Conservation (phyloP, 2,797 vertebrate species). For the Chelon auratus region DNA sequence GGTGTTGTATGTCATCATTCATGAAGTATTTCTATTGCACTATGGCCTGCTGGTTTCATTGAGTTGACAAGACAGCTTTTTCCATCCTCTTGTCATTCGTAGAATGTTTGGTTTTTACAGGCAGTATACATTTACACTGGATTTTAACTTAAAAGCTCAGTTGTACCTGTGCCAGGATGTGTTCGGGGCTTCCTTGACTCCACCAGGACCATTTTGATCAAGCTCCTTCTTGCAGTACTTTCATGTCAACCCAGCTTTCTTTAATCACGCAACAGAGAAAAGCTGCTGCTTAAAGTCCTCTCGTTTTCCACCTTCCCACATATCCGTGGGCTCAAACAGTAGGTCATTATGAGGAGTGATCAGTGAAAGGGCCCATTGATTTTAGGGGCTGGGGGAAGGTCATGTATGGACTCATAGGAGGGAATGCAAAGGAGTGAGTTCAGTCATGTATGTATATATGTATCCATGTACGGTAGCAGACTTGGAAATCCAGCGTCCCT, state of each 20-base stretch:
- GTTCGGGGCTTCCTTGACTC: constrained; percentile 47
- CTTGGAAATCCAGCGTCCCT: constrained; percentile 57
- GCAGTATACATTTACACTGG: neutral
- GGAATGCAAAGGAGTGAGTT: constrained; percentile 31
- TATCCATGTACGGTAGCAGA: constrained; percentile 45
- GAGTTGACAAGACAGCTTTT: no score
- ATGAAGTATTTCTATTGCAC: no score
- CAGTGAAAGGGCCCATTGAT: constrained; percentile 83
- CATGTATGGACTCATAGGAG: constrained; percentile 61
- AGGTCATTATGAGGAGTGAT: constrained; percentile 76
- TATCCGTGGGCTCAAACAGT: constrained; percentile 69
- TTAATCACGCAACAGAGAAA: constrained; percentile 71
- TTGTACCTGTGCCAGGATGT: constrained; percentile 55
- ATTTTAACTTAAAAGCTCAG: constrained; percentile 25
- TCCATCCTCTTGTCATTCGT: no score
- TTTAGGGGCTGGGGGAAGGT: constrained; percentile 65
- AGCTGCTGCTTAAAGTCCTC: constrained; percentile 63
- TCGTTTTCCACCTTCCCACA: constrained; percentile 71
- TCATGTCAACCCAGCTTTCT: constrained; percentile 57
- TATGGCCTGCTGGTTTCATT: no score
- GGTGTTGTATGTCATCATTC: no score
- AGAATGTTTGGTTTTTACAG: no score
- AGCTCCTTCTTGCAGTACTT: constrained; percentile 42
- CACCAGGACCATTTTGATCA: constrained; percentile 56
- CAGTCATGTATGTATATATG: constrained; percentile 52